These are phyloP conservation scores for Hylaeus volcanicus DNA, from an alignment of 1,140 invertebrate genomes.

Conservation along the genomic window DNA sequence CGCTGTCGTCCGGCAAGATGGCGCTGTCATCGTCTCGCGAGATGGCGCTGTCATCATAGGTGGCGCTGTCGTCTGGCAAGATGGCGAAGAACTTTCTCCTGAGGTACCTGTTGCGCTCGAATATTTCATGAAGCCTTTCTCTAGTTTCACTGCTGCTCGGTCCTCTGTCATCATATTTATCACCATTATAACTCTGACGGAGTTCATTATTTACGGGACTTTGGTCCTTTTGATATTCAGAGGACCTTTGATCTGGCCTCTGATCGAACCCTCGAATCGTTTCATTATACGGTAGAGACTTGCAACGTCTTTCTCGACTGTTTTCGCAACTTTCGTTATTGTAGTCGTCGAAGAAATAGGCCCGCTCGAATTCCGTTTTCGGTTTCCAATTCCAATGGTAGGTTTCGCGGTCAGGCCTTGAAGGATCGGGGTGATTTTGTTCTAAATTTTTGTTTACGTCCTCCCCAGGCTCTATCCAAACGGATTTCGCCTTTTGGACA, in stretches of 20 bases:
- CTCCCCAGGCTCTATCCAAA: conserved; percentile 16
- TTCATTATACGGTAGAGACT: not conserved
- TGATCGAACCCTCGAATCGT: not conserved
- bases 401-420: not conserved
- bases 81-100: conserved; percentile 75
- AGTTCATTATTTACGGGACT: not conserved
- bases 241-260: not conserved
- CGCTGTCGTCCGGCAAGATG: conserved; percentile 51
- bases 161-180: conserved; percentile 32
- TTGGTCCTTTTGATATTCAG: not conserved
- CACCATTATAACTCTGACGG: not conserved
- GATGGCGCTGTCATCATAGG: too few species aligned
- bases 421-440: not conserved
- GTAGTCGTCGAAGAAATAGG: conserved; percentile 70
- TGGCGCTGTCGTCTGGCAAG: conserved; percentile 42
- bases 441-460: not conserved
- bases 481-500: conserved; percentile 61
- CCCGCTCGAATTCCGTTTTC: conserved; percentile 72
- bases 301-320: not conserved
- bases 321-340: conserved; percentile 31
- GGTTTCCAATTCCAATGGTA: conserved; percentile 71
- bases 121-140: conserved; percentile 77
- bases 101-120: conserved; percentile 75
- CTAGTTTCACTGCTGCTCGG: conserved; percentile 69
- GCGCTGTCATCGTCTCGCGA: too few species aligned